These are phyloP conservation scores for Pseudochromis fuscus DNA, from an alignment of 2,797 vertebrate species.

Conservation along the genomic window DNA sequence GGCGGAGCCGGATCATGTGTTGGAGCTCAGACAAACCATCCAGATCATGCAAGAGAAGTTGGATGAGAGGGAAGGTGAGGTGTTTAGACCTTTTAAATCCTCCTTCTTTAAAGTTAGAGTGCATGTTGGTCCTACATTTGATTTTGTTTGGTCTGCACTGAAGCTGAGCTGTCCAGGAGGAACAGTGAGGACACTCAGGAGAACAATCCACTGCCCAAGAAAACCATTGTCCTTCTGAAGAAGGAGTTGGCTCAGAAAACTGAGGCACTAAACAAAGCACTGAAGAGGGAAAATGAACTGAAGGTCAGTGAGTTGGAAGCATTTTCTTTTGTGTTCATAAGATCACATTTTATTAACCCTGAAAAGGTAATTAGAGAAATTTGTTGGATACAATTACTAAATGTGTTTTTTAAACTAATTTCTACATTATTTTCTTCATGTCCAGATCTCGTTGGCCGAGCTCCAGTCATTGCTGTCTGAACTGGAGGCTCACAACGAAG, in stretches of 20 bases:
- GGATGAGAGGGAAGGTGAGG: slow-evolving; percentile 82
- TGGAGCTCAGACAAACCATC: slow-evolving; percentile 86
- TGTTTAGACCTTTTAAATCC: slow-evolving; percentile 24
- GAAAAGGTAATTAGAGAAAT: too few species aligned
- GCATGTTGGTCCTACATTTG: slow-evolving; percentile 10
- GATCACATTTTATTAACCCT: too few species aligned
- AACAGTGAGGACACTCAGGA: slow-evolving; percentile 77
- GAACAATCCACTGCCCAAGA: slow-evolving; percentile 72
- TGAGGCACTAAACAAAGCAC: slow-evolving; percentile 82
- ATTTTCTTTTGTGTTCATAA: neutral
- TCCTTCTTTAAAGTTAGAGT: slow-evolving; percentile 17
- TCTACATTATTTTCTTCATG: neutral
- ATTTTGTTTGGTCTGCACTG: slow-evolving; percentile 32
- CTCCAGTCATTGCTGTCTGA: slow-evolving; percentile 79
- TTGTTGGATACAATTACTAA: neutral
- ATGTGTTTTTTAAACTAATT: neutral
- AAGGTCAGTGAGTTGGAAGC: slow-evolving; percentile 72
- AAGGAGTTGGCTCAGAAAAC: slow-evolving; percentile 85
- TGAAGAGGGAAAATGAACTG: slow-evolving; percentile 86
- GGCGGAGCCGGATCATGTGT: slow-evolving; percentile 67
- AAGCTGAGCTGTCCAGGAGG: slow-evolving; percentile 80
- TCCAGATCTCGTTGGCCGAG: slow-evolving; percentile 82
- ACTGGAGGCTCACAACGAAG: slow-evolving; percentile 78
- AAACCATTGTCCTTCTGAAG: slow-evolving; percentile 78
- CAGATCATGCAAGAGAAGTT: slow-evolving; percentile 85